Conservation (phyloP, 2,888 invertebrate species). For the Rhyacophila evoluta region DNA sequence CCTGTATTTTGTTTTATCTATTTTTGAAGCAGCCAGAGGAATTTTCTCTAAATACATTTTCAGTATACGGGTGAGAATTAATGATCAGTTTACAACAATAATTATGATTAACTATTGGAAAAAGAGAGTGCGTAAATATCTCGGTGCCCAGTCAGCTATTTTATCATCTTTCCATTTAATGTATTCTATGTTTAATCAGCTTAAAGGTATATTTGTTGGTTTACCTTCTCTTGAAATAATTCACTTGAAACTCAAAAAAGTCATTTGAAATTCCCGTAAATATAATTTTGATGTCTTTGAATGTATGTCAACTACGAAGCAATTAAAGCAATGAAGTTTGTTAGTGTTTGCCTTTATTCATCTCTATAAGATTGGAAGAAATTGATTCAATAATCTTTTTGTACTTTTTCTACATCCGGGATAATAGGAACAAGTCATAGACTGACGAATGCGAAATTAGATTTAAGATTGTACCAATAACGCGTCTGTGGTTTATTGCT, state of each 20-base stretch:
- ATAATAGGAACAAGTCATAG: not conserved
- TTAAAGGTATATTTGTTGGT: not conserved
- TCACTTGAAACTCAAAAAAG: too few species aligned
- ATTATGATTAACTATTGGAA: too few species aligned
- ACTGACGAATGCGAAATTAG: not conserved
- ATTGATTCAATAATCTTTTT: not conserved
- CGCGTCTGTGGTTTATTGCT: conserved; percentile 1
- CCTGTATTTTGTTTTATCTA: not conserved
- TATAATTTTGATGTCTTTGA: too few species aligned
- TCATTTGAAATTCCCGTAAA: too few species aligned
- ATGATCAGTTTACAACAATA: not conserved
- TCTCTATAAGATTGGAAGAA: not conserved
- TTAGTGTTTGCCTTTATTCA: too few species aligned
- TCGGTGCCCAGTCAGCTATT: not conserved
- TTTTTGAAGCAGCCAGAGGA: not conserved
- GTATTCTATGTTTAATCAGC: not conserved
- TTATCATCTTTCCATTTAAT: not conserved
- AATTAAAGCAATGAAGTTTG: too few species aligned
- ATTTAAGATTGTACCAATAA: not conserved
- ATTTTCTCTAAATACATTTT: not conserved
- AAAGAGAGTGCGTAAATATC: not conserved
- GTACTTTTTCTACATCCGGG: conserved; percentile 13
- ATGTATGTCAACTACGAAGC: too few species aligned
- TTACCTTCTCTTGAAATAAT: too few species aligned
- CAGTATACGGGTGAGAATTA: not conserved